These are phyloP conservation scores for Acanthisitta chloris DNA, from an alignment of 2,113 vertebrate genomes.

Conservation along the genomic window DNA sequence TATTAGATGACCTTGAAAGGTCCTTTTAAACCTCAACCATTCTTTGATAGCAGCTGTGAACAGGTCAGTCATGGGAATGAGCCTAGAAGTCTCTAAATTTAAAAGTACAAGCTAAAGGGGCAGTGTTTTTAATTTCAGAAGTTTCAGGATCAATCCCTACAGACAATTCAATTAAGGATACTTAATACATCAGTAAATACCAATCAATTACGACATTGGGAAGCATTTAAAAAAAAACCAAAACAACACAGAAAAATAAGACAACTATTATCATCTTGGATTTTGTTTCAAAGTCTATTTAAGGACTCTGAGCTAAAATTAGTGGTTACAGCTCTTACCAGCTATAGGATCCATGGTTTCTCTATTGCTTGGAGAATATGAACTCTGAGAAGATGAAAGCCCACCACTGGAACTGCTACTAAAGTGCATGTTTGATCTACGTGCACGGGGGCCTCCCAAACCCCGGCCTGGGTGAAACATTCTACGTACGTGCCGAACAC, in stretches of 20 bases:
- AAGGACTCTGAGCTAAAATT: not conserved
- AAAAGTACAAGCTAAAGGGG: not conserved
- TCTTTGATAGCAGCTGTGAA: not conserved
- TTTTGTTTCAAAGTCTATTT: slow-evolving; percentile 19
- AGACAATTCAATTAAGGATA: slow-evolving; percentile 1
- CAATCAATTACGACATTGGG: not conserved
- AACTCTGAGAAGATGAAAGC: slow-evolving; percentile 95
- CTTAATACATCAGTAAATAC: not conserved
- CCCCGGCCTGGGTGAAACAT: slow-evolving; percentile 97
- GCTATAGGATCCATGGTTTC: slow-evolving; percentile 98
- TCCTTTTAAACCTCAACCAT: not conserved
- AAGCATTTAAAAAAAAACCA: not conserved
- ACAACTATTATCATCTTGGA: not conserved
- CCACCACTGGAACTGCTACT: slow-evolving; percentile 93
- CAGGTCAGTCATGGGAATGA: not conserved
- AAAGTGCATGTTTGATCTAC: slow-evolving; percentile 99
- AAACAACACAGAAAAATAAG: not conserved
- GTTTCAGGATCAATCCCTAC: not conserved
- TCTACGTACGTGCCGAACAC: slow-evolving; percentile 94
- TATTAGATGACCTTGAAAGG: not conserved
- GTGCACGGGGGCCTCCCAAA: slow-evolving; percentile 90
- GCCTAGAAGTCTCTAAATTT: not conserved
- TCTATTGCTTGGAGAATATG: slow-evolving; percentile 96
- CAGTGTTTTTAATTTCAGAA: slow-evolving; percentile 2
- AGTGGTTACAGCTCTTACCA: slow-evolving; percentile 76